Conservation (phyloP, 1,140 invertebrate genomes). For the Neocloeon triangulifer region DNA sequence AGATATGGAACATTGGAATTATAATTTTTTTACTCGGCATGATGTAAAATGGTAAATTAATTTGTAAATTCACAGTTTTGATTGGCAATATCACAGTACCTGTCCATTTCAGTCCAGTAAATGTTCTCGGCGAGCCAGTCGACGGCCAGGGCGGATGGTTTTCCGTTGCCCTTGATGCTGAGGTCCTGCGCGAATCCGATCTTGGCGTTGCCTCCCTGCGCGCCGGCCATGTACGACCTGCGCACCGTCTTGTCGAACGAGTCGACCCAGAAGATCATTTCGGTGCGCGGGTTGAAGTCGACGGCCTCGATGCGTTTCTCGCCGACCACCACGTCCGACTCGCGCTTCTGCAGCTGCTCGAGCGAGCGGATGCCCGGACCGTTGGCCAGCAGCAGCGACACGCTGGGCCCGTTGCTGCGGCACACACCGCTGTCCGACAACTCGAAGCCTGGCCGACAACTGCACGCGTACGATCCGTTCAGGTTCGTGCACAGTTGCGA, state of each 20-base stretch:
- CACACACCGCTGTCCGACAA: constrained; percentile 64
- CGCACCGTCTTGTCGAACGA: constrained; percentile 74
- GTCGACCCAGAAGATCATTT: constrained; percentile 87
- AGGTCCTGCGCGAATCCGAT: constrained; percentile 74
- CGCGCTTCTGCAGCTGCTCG: constrained; percentile 34
- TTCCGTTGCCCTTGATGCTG: constrained; percentile 52
- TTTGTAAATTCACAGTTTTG: constrained; percentile 18
- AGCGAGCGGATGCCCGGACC: constrained; percentile 69
- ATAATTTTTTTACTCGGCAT: too few species aligned
- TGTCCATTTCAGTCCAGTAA: constrained; percentile 81
- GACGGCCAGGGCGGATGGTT: constrained; percentile 62
- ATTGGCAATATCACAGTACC: constrained; percentile 43
- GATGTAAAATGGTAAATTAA: too few species aligned
- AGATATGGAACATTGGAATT: too few species aligned
- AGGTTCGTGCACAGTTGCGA: constrained; percentile 79
- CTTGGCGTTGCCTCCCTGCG: constrained; percentile 46
- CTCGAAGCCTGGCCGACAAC: constrained; percentile 62
- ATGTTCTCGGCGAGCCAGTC: constrained; percentile 85
- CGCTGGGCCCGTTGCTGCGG: constrained; percentile 36
- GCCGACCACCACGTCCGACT: constrained; percentile 49
- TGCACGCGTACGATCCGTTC: constrained; percentile 80
- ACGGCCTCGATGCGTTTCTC: constrained; percentile 72
- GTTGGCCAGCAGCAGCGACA: constrained; percentile 45
- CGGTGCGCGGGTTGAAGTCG: constrained; percentile 58
- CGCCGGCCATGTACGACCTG: constrained; percentile 69